phyloP scores from a whole-genome alignment of 1,140 invertebrate genomes.

The Drosophila repletoides region DNA sequence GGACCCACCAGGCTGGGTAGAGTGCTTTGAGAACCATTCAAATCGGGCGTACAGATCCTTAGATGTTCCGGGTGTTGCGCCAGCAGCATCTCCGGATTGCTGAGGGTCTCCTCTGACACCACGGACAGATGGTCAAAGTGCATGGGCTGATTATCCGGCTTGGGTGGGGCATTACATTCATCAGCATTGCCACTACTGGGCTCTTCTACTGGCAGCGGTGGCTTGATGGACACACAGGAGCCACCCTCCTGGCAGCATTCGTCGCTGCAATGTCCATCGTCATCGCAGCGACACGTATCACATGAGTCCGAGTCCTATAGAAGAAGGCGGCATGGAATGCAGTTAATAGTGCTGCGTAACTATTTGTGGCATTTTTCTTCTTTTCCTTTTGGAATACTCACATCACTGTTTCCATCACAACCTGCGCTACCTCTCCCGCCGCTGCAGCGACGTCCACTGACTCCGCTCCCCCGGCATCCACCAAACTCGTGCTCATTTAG shows the following conservation, averaged over 20 bases:
- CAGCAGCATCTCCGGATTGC: constrained; percentile 83
- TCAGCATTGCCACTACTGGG: constrained; percentile 61
- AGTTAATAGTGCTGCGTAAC: not conserved
- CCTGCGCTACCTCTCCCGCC: constrained; percentile 58
- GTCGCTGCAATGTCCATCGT: constrained; percentile 78
- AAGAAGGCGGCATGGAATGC: not conserved
- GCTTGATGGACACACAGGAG: constrained; percentile 57
- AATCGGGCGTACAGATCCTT: constrained; percentile 51
- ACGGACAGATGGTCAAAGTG: constrained; percentile 90
- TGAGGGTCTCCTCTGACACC: constrained; percentile 87
- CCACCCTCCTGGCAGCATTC: constrained; percentile 72
- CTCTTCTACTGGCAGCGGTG: constrained; percentile 51
- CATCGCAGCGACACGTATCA: constrained; percentile 82
- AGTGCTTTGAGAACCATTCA: constrained; percentile 69
- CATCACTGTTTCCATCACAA: constrained; percentile 80
- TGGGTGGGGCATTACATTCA: constrained; percentile 78
- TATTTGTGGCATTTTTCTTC: not conserved
- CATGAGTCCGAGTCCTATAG: constrained; percentile 81
- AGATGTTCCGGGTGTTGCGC: constrained; percentile 57
- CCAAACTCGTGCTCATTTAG: constrained; percentile 66
- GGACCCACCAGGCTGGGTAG: constrained; percentile 71
- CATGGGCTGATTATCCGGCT: constrained; percentile 82
- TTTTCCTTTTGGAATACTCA: constrained; percentile 26
- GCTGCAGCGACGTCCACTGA: constrained; percentile 58
- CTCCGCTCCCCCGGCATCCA: constrained; percentile 65